A percentile compares a stretch with the other conserved stretches of the same genome.
Conservation (phyloP, 2,888 invertebrate species). For the Acholoe squamosa region DNA sequence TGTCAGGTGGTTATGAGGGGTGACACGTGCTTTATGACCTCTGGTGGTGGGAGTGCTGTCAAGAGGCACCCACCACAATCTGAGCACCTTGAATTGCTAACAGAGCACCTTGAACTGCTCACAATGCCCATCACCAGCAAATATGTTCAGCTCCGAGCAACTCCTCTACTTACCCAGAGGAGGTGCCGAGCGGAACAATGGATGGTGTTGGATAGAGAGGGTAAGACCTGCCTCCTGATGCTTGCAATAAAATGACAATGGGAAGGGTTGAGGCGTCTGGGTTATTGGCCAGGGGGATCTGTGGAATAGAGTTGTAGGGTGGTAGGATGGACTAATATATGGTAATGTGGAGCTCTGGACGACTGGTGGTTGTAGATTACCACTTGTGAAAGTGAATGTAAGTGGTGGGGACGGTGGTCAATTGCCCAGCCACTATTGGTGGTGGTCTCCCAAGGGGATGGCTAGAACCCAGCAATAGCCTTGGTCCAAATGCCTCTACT, state of each 20-base stretch:
- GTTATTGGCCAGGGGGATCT: not conserved
- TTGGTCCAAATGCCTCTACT: not conserved
- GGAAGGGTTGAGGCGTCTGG: not conserved
- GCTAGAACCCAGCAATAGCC: not conserved
- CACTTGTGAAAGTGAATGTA: not conserved
- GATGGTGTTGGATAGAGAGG: no score
- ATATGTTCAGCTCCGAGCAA: no score
- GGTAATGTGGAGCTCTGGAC: constrained; percentile 7
- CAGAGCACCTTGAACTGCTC: no score
- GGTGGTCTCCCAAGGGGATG: not conserved
- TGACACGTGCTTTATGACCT: no score
- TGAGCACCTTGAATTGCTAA: no score
- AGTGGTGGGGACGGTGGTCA: not conserved
- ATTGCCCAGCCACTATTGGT: not conserved
- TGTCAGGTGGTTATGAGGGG: no score
- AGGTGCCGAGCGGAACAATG: no score
- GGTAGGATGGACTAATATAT: not conserved
- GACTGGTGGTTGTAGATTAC: constrained; percentile 7
- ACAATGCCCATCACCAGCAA: no score
- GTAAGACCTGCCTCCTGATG: no score
- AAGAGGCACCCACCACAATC: no score
- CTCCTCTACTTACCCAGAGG: no score
- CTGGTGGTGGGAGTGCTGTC: no score
- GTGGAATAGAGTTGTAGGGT: not conserved
- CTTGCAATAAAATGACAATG: not conserved